Percentiles rank a stretch among this genome's conserved stretches.
Conservation (phyloP, 1,140 invertebrate genomes). For the Armadillidium nasatum region DNA sequence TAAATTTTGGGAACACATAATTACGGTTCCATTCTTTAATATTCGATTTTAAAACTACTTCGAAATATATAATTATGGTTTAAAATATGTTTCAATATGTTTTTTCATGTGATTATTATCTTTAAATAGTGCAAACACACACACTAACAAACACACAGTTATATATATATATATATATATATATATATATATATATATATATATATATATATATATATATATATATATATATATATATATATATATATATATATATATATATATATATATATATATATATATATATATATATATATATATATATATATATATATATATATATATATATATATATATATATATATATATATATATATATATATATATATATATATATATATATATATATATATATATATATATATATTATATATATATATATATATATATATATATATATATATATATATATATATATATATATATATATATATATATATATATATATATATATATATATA, state of each 20-base stretch:
- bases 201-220: constrained; percentile 9
- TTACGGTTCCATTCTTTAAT: too few relatives aligned
- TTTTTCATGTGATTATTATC: too few relatives aligned
- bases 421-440: constrained; percentile 7
- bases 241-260: not conserved
- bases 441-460: not conserved
- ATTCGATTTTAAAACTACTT: too few relatives aligned
- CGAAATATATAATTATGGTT: too few relatives aligned
- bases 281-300: not conserved
- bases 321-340: too few relatives aligned
- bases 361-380: not conserved
- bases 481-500: not conserved
- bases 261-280: constrained; percentile 6
- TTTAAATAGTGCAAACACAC: too few relatives aligned
- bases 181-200: constrained; percentile 15
- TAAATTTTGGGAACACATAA: too few relatives aligned
- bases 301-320: not conserved
- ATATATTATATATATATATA: constrained; percentile 7
- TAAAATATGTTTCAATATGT: too few relatives aligned
- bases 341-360: too few relatives aligned
- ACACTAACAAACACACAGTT: too few relatives aligned
- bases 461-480: not conserved
- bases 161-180: not conserved
- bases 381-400: not conserved
- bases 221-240: constrained; percentile 15